phyloP scores from a whole-genome alignment of 2,113 vertebrate species.

The Pachycephala philippinensis region DNA sequence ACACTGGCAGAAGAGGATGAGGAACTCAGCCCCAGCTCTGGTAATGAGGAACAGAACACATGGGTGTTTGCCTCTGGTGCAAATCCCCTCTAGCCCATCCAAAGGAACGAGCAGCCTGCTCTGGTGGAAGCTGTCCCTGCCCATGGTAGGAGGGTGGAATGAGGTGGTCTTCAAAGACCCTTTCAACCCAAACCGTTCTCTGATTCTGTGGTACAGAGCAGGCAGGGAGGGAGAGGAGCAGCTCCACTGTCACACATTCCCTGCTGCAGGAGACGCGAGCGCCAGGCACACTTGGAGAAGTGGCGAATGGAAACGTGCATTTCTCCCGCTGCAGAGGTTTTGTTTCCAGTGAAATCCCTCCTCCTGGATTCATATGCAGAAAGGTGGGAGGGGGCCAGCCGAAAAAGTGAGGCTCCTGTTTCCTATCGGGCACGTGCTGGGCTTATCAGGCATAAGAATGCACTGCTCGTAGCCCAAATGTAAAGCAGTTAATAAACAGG shows the following conservation, averaged over 20 bases:
- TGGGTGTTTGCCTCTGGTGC: rapidly evolving
- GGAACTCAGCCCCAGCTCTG: not conserved
- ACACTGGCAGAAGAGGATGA: rapidly evolving
- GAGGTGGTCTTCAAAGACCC: not conserved
- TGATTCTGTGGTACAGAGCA: rapidly evolving
- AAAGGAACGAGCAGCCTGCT: rapidly evolving
- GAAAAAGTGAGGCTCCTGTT: not conserved
- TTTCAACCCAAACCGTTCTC: rapidly evolving
- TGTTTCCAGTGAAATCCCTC: not conserved
- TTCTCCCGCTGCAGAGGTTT: not conserved
- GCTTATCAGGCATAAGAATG: not conserved
- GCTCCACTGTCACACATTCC: rapidly evolving
- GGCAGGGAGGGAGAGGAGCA: not conserved
- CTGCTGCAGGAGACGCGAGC: rapidly evolving
- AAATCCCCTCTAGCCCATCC: not conserved
- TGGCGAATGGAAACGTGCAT: rapidly evolving
- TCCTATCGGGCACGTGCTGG: not conserved
- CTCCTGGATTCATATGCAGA: slow-evolving; percentile 16
- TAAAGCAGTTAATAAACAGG: slow-evolving; percentile 55
- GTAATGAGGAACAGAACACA: rapidly evolving
- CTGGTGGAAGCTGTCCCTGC: not conserved
- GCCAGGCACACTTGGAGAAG: rapidly evolving
- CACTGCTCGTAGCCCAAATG: not conserved
- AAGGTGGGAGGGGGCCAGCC: not conserved
- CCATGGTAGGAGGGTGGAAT: not conserved